Conservation (phyloP, 2,888 invertebrate genomes). For the Sylvicola cinctus region DNA sequence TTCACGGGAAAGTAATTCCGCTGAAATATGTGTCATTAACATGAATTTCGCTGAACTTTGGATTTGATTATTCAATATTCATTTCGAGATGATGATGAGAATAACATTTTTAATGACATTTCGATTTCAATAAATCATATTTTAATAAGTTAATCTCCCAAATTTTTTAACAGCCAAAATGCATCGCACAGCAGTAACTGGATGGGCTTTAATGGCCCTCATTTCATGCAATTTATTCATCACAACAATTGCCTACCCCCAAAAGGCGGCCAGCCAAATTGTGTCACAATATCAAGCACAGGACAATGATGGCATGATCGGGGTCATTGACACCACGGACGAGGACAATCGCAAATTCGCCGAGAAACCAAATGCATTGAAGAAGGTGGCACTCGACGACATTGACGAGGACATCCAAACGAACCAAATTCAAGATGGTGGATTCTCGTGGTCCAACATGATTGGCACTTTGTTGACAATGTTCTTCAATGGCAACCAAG, state of each 20-base stretch:
- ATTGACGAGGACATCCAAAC: slow-evolving; percentile 63
- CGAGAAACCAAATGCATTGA: slow-evolving; percentile 72
- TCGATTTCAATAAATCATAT: no score
- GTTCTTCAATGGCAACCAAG: slow-evolving; percentile 50
- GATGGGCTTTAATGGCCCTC: slow-evolving; percentile 49
- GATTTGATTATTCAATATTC: no score
- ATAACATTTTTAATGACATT: no score
- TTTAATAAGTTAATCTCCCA: no score
- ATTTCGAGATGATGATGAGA: no score
- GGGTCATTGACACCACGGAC: slow-evolving; percentile 9
- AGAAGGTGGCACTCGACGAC: slow-evolving; percentile 68
- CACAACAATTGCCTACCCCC: slow-evolving; percentile 46
- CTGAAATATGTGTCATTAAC: no score
- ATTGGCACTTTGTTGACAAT: slow-evolving; percentile 73
- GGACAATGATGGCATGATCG: slow-evolving; percentile 12
- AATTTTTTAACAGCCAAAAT: slow-evolving; percentile 24
- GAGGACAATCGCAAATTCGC: slow-evolving; percentile 58
- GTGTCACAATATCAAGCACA: slow-evolving; percentile 10
- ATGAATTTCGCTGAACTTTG: no score
- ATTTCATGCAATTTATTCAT: slow-evolving; percentile 43
- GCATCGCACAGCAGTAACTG: slow-evolving; percentile 41
- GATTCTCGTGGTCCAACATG: slow-evolving; percentile 79
- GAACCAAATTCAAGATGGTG: slow-evolving; percentile 54
- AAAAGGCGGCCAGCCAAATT: slow-evolving; percentile 12
- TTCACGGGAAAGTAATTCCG: no score